Base-by-base conservation (phyloP, 2,797 vertebrate genomes). In the Anisognathus igniventris region DNA sequence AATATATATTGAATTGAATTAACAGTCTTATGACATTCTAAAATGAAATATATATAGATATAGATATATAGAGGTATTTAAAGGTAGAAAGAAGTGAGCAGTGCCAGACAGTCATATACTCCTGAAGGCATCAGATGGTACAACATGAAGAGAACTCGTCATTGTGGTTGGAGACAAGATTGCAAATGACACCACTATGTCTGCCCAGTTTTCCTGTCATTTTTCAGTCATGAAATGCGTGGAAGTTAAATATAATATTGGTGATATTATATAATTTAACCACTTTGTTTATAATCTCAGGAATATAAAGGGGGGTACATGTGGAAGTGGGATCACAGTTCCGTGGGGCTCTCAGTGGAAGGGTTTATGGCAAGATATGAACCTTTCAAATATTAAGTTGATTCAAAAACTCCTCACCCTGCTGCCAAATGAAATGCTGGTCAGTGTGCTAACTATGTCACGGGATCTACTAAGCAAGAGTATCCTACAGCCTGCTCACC, bases 81-180 rank as follows among this genome's bases (percentile, higher is more conserved):
- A 66, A 77, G 5, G 8, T 7, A 57, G 33, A 65, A 73, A 85
- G 25, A 44, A 27, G 4, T 25, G 17, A 42, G 4, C 6, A 77
- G 33, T 37, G 2, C 3, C 0, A 0, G 10, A 14, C 11, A 58
- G 19, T 56, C 15, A 11, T 20, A 7, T 28, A 51, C n/a, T 45
- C 14, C 75, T 56, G 22, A 6, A 62, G 28, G 20, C 21, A 64
- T 70, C 19, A 64, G 25, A 56, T 23, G 21, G 25, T 44, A 13
- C 14, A 67, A 28, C 6, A 18, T 10, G 37, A 85, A 67, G 6
- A 65, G 2, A 83, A 74, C 11, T 35, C 31, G 1, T 64, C 23
- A 60, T 8, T 50, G 27, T 45, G 5, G 4, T 20, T 74, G 50
- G 3, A 86, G 7, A 9, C 30, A 73, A 56, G 20, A 51, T 4